These are phyloP conservation scores for Microdon myrmicae DNA, from an alignment of 2,888 invertebrate genomes.

Conservation along the genomic window DNA sequence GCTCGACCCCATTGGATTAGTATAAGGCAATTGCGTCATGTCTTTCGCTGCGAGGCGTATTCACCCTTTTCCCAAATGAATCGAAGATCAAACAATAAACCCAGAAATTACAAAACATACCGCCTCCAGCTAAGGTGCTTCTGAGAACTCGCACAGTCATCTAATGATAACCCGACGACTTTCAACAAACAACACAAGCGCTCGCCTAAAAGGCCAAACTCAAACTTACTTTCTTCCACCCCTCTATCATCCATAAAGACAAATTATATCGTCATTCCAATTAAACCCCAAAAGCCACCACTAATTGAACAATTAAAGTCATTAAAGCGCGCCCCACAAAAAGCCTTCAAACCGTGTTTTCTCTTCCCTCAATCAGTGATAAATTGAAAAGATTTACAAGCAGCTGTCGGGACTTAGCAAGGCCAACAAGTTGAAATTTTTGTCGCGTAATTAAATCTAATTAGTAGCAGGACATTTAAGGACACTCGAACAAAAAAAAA, in stretches of 20 bases:
- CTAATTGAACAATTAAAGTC: constrained; percentile 46
- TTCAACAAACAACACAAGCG: background rate
- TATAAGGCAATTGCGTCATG: no score
- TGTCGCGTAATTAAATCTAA: constrained; percentile 45
- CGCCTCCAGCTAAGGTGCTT: constrained; percentile 34
- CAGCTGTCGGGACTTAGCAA: constrained; percentile 8
- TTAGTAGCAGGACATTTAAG: constrained; percentile 9
- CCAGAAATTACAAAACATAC: constrained; percentile 23
- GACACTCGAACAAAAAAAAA: constrained; percentile 4
- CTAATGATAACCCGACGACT: constrained; percentile 16
- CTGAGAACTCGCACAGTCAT: constrained; percentile 4
- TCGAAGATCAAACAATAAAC: constrained; percentile 43
- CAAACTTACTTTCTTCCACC: background rate
- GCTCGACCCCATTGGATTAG: background rate
- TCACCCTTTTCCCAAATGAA: constrained; percentile 13
- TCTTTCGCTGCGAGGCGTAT: background rate
- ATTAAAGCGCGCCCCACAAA: no score
- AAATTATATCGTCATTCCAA: constrained; percentile 37
- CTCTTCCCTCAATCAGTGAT: constrained; percentile 15
- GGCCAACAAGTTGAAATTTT: constrained; percentile 40
- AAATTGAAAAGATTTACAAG: constrained; percentile 35
- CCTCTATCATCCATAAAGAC: constrained; percentile 5
- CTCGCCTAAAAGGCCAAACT: background rate
- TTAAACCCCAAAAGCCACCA: constrained; percentile 27
- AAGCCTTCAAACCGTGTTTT: no score